Percentiles rank a stretch among this genome's conserved stretches.
Evolutionary conservation across 2,888 invertebrate species (phyloP).

Genomic region (Hydropsyche betteni): DNA sequence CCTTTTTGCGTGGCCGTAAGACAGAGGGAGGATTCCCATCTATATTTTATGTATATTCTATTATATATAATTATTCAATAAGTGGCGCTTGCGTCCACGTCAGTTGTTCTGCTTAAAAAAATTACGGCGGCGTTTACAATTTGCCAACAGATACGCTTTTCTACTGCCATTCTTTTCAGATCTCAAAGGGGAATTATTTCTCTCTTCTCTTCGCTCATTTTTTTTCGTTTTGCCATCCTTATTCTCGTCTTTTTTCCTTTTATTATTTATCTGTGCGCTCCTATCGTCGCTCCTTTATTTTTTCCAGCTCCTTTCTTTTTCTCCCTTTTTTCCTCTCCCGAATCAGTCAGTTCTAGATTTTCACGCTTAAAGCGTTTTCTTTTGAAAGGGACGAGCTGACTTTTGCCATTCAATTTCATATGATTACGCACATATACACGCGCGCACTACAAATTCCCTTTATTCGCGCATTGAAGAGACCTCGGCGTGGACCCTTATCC

Average conservation of each 20-base stretch:
- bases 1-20: background rate
- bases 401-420: constrained; percentile 32
- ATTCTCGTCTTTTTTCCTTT: constrained; percentile 14
- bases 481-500: constrained; percentile 2
- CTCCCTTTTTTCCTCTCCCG: constrained; percentile 16
- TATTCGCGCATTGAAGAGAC: constrained; percentile 2
- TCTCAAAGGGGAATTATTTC: constrained; percentile 28
- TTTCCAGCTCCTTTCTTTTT: constrained; percentile 28
- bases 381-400: constrained; percentile 31
- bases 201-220: background rate
- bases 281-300: constrained; percentile 32
- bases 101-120: constrained; percentile 37
- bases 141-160: constrained; percentile 36
- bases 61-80: constrained; percentile 41
- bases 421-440: constrained; percentile 24
- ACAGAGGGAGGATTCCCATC: background rate
- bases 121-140: constrained; percentile 36
- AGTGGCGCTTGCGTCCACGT: constrained; percentile 33
- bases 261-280: constrained; percentile 27
- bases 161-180: constrained; percentile 4
- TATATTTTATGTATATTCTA: background rate
- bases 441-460: constrained; percentile 22
- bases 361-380: constrained; percentile 33
- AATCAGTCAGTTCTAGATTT: constrained; percentile 33
- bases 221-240: constrained; percentile 22